These are phyloP conservation scores for Zoanthus solanderi DNA, from an alignment of 92 coral and sea anemone species.

Conservation along the genomic window DNA sequence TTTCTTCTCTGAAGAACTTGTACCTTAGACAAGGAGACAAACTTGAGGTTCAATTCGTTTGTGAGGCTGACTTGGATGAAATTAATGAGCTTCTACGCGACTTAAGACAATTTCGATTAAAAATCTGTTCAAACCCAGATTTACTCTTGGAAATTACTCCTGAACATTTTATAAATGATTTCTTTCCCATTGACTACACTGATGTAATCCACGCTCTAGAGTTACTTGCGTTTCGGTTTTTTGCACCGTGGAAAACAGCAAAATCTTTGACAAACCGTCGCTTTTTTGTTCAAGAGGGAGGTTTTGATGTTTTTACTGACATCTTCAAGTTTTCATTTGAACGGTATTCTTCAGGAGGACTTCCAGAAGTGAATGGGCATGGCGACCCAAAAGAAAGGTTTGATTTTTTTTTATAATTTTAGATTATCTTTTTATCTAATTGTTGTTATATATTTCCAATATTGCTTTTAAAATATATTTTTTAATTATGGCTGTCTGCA, in stretches of 20 bases:
- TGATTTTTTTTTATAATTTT: not conserved
- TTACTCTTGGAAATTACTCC: not conserved
- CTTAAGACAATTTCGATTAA: conserved; percentile 50
- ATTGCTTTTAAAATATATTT: not conserved
- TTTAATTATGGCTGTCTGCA: too few species aligned
- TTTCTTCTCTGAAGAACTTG: conserved; percentile 49
- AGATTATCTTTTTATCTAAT: not conserved
- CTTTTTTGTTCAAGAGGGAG: conserved; percentile 87
- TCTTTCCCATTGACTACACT: not conserved
- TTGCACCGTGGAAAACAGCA: conserved; percentile 75
- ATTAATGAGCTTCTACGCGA: conserved; percentile 46
- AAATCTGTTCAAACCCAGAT: conserved; percentile 21
- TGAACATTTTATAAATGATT: not conserved
- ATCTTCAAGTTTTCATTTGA: conserved; percentile 61
- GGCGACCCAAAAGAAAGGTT: not conserved
- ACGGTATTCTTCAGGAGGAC: not conserved
- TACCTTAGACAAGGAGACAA: conserved; percentile 77
- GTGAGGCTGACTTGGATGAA: conserved; percentile 61
- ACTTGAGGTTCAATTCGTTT: conserved; percentile 61
- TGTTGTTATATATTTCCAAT: not conserved
- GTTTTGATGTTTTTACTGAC: conserved; percentile 71
- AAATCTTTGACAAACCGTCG: conserved; percentile 73
- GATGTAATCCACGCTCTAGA: conserved; percentile 19
- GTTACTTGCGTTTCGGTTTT: conserved; percentile 21
- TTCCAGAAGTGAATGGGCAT: not conserved